Evolutionary conservation across 2,113 vertebrate species (phyloP), one percentile per base, ranked within the genome.

Genomic region (Cyprinodon variegatus): DNA sequence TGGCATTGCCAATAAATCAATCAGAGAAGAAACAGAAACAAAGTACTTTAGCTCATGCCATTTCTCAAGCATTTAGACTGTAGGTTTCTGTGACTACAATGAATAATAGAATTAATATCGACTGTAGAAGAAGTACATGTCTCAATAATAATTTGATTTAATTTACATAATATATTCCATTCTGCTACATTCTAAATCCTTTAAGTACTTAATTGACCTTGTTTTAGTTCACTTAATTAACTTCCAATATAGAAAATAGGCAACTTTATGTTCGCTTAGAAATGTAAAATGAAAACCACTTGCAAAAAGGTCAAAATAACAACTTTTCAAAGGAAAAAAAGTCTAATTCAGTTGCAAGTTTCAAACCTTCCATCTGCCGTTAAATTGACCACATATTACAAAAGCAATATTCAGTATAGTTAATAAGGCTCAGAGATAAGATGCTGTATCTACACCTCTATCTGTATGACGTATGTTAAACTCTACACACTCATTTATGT

Each of bases 391-490:
- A 61, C 11, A 59, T 29, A 45, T 61, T 11, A 70, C 60, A 57
- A 1, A 68, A 20, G 65, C 41, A 45, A 60, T 61, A 64, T 77
- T 64, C 0, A 37, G 38, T 41, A 29, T 8, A 37, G 29, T 29
- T 22, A 13, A 38, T 43, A 3, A 37, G 70, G 5, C 1, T 57
- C 37, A 75, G 13, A 75, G 13, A 0, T 66, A 62, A 59, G 22
- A 15, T 38, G 29, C 29, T 29, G 29, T 29, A 61, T 38, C 4
- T 36, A 14, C 50, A 64, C 6, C 78, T 67, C 64, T 8, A 1
- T 8, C 20, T 13, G 71, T 68, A 73, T 73, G 75, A 53, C 46
- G 5, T 37, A 29, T 53, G 45, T 40, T 48, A 46, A 67, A 67
- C 37, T 43, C 29, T 50, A 39, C 12, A 40, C 20, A 68, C 15